Conservation (phyloP, 2,888 invertebrate species). For the Coremacera marginata region DNA sequence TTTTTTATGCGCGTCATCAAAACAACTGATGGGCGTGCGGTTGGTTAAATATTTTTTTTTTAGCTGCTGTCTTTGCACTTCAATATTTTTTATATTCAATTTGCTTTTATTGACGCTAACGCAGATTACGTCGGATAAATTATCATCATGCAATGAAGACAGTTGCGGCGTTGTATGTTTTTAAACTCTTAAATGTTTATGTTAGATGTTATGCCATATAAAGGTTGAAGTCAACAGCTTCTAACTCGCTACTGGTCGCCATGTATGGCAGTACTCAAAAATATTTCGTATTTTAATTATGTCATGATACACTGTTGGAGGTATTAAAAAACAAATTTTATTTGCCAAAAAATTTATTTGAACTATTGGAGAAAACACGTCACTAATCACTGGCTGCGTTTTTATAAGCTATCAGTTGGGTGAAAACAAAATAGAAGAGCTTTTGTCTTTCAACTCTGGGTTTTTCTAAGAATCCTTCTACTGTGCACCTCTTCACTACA, state of each 20-base stretch:
- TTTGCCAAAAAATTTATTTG: background rate
- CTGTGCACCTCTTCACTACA: background rate
- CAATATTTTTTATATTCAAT: background rate
- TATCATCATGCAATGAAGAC: no score
- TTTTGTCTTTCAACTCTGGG: background rate
- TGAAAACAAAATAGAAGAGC: background rate
- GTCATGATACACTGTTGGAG: background rate
- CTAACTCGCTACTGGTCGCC: background rate
- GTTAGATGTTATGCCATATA: no score
- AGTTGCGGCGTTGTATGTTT: no score
- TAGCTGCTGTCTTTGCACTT: background rate
- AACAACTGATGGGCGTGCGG: no score
- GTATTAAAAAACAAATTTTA: background rate
- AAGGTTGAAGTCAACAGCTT: constrained; percentile 2
- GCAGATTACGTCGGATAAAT: no score
- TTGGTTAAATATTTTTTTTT: background rate
- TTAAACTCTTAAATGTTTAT: no score
- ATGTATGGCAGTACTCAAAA: background rate
- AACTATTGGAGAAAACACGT: background rate
- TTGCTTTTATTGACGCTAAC: background rate
- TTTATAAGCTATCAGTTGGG: background rate
- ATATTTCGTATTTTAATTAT: background rate
- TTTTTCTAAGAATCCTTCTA: background rate
- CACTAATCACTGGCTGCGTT: background rate
- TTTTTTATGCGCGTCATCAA: no score